A percentile compares a stretch with the other conserved stretches of the same genome.
phyloP scores from a whole-genome alignment of 1,140 invertebrate species.

The Danaus melanippus region DNA sequence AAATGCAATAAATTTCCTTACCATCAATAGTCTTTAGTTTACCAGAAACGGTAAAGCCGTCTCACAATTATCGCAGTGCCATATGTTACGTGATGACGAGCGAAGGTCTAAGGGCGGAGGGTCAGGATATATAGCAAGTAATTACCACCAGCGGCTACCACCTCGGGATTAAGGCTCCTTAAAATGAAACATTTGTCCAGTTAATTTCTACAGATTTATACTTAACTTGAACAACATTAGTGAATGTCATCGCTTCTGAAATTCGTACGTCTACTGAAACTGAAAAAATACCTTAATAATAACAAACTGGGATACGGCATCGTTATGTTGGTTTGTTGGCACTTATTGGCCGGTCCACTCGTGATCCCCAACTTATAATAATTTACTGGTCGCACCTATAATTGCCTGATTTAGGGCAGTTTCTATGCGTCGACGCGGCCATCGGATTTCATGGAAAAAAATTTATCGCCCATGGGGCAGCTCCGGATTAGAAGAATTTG shows the following conservation, averaged over 20 bases:
- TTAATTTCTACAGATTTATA: slow-evolving; percentile 8
- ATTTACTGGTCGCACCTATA: slow-evolving; percentile 62
- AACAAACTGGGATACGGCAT: too few relatives aligned
- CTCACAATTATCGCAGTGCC: slow-evolving; percentile 48
- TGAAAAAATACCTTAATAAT: too few relatives aligned
- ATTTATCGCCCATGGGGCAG: slow-evolving; percentile 52
- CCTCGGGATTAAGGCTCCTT: slow-evolving; percentile 50
- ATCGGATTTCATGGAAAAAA: slow-evolving; percentile 59
- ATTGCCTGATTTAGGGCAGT: slow-evolving; percentile 65
- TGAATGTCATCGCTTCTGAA: too few relatives aligned
- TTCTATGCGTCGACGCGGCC: slow-evolving; percentile 54
- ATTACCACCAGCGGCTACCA: slow-evolving; percentile 45
- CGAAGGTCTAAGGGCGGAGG: slow-evolving; percentile 38
- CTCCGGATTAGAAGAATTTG: slow-evolving; percentile 58
- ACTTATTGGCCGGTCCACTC: slow-evolving; percentile 33
- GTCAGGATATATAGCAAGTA: slow-evolving; percentile 54
- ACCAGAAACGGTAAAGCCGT: too few relatives aligned
- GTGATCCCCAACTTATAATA: slow-evolving; percentile 57
- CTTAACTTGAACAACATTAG: too few relatives aligned
- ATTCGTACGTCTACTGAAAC: too few relatives aligned
- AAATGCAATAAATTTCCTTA: too few relatives aligned
- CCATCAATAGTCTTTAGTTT: too few relatives aligned
- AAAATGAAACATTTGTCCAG: slow-evolving; percentile 30
- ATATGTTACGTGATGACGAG: slow-evolving; percentile 55
- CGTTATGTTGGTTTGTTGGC: slow-evolving; percentile 6